Conservation (phyloP, 2,888 invertebrate species). For the Cyaniris semiargus region DNA sequence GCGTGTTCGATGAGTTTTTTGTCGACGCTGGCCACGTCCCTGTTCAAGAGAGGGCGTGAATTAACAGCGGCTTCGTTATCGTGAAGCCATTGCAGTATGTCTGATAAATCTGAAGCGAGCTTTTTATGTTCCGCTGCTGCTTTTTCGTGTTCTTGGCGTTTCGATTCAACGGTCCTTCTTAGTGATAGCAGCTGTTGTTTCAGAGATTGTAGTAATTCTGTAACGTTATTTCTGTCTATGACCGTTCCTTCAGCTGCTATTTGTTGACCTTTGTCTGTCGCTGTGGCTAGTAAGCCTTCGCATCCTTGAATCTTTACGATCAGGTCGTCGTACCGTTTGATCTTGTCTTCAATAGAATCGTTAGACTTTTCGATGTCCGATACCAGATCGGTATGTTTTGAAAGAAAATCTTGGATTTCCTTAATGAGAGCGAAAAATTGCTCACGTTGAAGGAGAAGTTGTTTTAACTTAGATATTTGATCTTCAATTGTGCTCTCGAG, state of each 20-base stretch:
- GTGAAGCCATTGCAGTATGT: slow-evolving; percentile 90
- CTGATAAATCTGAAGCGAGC: slow-evolving; percentile 89
- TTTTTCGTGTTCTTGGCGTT: slow-evolving; percentile 92
- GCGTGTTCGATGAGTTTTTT: slow-evolving; percentile 89
- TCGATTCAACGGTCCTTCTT: slow-evolving; percentile 90
- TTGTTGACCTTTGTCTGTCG: slow-evolving; percentile 95
- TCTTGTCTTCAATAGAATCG: slow-evolving; percentile 91
- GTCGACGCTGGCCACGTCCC: slow-evolving; percentile 89
- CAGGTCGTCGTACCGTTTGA: slow-evolving; percentile 91
- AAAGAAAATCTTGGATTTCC: slow-evolving; percentile 92
- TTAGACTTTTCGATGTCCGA: slow-evolving; percentile 92
- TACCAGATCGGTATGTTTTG: slow-evolving; percentile 92
- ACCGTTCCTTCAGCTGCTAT: slow-evolving; percentile 94
- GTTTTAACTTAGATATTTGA: slow-evolving; percentile 89
- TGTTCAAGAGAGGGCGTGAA: slow-evolving; percentile 89
- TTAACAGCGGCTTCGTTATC: slow-evolving; percentile 90
- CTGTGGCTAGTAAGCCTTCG: slow-evolving; percentile 91
- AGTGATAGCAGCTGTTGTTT: slow-evolving; percentile 91
- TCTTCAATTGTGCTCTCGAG: slow-evolving; percentile 91
- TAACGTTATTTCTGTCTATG: slow-evolving; percentile 92
- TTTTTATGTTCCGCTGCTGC: slow-evolving; percentile 94
- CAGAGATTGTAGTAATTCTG: slow-evolving; percentile 91
- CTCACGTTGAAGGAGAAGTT: slow-evolving; percentile 89
- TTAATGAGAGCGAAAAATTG: slow-evolving; percentile 93
- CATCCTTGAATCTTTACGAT: slow-evolving; percentile 93